A percentile compares a stretch with the other conserved stretches of the same genome.
phyloP scores from a whole-genome alignment of 2,113 vertebrate species.

The Acanthochromis polyacanthus region DNA sequence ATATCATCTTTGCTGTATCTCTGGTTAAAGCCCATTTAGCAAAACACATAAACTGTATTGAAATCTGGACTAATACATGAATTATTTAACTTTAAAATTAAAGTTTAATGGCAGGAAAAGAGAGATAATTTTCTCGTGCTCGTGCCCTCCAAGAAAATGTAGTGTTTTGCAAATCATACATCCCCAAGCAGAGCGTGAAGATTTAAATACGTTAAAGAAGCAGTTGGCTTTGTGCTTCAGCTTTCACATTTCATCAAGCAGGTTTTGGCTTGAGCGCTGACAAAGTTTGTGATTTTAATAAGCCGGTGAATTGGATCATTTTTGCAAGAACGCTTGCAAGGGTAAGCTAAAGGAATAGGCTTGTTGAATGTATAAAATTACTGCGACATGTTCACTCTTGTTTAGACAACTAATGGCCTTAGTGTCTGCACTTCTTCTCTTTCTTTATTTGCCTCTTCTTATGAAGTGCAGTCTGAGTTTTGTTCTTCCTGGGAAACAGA shows the following conservation, averaged over 20 bases:
- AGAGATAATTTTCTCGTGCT: background rate
- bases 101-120: too few species aligned
- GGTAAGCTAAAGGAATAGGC: background rate
- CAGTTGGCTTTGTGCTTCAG: background rate
- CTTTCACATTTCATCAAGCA: background rate
- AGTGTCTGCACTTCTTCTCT: background rate
- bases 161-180: background rate
- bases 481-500: background rate
- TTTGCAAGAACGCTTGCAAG: background rate
- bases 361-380: background rate
- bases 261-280: background rate
- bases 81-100: too few species aligned
- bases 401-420: background rate
- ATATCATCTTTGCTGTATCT: too few species aligned
- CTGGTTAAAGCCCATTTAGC: too few species aligned
- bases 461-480: background rate
- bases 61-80: too few species aligned
- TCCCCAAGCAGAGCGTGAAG: constrained; percentile 1
- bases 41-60: too few species aligned
- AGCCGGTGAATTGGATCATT: background rate
- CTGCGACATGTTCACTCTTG: constrained; percentile 10
- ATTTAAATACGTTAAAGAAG: background rate
- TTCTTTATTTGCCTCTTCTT: background rate
- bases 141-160: background rate
- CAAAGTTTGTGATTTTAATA: background rate